These are phyloP conservation scores for Aphelenchoides besseyi DNA, from an alignment of 1,140 invertebrate species.

Conservation along the genomic window DNA sequence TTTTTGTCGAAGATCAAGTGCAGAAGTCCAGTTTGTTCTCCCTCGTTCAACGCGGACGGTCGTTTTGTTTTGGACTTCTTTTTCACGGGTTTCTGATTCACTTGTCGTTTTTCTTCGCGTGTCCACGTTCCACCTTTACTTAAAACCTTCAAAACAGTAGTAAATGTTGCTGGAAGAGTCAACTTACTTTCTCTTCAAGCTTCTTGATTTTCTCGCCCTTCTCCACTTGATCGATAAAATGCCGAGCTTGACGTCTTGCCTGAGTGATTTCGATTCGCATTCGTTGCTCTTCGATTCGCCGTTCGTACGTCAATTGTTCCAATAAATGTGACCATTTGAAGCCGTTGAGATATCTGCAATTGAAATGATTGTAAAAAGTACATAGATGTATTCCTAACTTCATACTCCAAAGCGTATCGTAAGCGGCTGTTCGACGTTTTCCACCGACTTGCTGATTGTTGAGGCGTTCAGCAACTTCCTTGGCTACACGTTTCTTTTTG, in stretches of 20 bases:
- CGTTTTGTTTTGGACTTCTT: slow-evolving; percentile 27
- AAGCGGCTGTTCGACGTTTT: slow-evolving; percentile 75
- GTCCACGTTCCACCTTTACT: slow-evolving; percentile 50
- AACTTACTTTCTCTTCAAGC: background rate
- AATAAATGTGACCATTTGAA: slow-evolving; percentile 93
- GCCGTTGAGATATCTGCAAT: slow-evolving; percentile 63
- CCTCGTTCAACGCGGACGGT: slow-evolving; percentile 27
- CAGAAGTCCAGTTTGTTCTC: slow-evolving; percentile 30
- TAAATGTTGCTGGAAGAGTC: background rate
- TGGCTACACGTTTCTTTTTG: slow-evolving; percentile 65
- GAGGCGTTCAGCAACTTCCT: slow-evolving; percentile 72
- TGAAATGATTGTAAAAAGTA: slow-evolving; percentile 19
- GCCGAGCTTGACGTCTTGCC: slow-evolving; percentile 74
- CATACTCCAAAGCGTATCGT: slow-evolving; percentile 87
- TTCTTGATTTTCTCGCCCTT: slow-evolving; percentile 72
- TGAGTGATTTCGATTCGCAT: slow-evolving; percentile 77
- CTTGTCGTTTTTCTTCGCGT: slow-evolving; percentile 28
- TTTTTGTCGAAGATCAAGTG: slow-evolving; percentile 40
- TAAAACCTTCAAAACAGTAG: slow-evolving; percentile 29
- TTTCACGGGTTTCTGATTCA: slow-evolving; percentile 30
- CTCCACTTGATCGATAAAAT: slow-evolving; percentile 78
- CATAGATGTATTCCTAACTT: slow-evolving; percentile 68
- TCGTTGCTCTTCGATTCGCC: slow-evolving; percentile 79
- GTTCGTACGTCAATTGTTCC: slow-evolving; percentile 84
- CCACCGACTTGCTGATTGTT: slow-evolving; percentile 85